Conservation (phyloP, 2,888 invertebrate genomes). For the Athalia rosae region DNA sequence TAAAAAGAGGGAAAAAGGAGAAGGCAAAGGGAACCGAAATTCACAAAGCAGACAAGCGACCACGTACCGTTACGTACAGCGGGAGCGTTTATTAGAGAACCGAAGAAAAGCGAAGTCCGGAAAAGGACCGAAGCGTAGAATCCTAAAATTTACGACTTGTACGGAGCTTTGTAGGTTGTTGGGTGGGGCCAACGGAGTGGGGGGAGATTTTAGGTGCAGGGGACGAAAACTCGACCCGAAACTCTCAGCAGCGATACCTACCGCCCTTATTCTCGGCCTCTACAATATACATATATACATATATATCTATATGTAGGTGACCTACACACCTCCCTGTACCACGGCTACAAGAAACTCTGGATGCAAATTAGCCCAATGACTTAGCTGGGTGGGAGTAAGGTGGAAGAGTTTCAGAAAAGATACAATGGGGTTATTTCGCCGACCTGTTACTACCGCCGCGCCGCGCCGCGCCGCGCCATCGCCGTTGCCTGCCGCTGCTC, state of each 20-base stretch:
- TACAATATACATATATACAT: too few species aligned
- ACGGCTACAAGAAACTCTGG: constrained; percentile 21
- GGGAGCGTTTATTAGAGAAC: constrained; percentile 23
- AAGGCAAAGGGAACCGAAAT: too few species aligned
- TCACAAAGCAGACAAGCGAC: too few species aligned
- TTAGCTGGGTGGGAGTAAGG: not conserved
- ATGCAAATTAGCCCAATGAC: constrained; percentile 35
- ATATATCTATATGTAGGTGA: too few species aligned
- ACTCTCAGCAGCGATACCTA: too few species aligned
- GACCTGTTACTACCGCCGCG: not conserved
- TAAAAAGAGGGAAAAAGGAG: too few species aligned
- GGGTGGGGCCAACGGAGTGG: not conserved
- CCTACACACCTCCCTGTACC: constrained; percentile 4
- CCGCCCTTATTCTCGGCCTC: too few species aligned
- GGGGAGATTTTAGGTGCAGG: not conserved
- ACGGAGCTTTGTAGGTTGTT: too few species aligned
- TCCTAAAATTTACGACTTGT: constrained; percentile 29
- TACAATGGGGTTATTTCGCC: not conserved
- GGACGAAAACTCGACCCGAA: not conserved
- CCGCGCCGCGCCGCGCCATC: too few species aligned
- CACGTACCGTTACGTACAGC: not conserved
- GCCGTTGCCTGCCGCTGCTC: not conserved
- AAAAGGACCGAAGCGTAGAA: constrained; percentile 24
- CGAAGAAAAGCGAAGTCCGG: constrained; percentile 33
- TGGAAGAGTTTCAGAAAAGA: not conserved